These are phyloP conservation scores for Camelus dromedarius DNA, from an alignment of 2,113 vertebrate genomes.

Conservation along the genomic window DNA sequence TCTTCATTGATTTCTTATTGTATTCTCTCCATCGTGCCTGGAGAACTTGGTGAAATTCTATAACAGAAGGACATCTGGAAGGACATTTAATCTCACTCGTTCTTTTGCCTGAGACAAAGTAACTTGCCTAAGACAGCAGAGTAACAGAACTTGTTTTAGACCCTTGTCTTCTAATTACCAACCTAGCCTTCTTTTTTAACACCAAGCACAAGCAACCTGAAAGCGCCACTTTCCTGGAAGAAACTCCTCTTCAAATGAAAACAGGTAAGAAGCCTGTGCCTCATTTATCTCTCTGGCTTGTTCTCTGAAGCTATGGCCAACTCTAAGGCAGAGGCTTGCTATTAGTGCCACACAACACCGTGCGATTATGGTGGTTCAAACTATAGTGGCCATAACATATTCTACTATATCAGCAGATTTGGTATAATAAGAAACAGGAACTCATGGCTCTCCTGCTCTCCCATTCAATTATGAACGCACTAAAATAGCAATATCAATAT, in stretches of 20 bases:
- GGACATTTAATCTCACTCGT: background rate
- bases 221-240: background rate
- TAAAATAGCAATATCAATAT: slow-evolving; percentile 72
- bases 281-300: background rate
- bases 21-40: background rate
- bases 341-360: slow-evolving; percentile 50
- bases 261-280: background rate
- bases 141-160: background rate
- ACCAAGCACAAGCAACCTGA: slow-evolving; percentile 5
- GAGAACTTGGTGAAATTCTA: background rate
- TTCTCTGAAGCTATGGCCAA: slow-evolving; percentile 1
- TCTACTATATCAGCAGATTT: slow-evolving; percentile 66
- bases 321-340: background rate
- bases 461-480: slow-evolving; percentile 71
- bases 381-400: slow-evolving; percentile 56
- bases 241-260: background rate
- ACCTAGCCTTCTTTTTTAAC: background rate
- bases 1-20: background rate
- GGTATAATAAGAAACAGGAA: slow-evolving; percentile 66
- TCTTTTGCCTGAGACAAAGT: background rate
- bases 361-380: background rate
- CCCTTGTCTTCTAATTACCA: background rate
- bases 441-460: slow-evolving; percentile 34
- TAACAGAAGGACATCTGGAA: background rate
- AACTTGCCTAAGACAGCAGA: background rate